These are phyloP conservation scores for Sturnus vulgaris DNA, from an alignment of 2,113 vertebrate genomes.

Conservation along the genomic window DNA sequence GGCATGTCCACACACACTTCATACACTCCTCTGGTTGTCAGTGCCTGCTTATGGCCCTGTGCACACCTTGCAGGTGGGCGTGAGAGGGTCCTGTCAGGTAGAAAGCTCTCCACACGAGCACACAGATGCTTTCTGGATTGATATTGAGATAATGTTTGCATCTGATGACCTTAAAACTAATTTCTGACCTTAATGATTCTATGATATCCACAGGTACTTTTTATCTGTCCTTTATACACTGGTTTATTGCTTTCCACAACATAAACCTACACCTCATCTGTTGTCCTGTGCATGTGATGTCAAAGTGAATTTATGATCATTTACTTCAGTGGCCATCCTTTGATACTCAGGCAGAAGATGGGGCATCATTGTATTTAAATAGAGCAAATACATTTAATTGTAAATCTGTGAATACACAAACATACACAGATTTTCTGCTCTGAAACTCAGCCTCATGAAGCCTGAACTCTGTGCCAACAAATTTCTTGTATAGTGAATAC, in stretches of 20 bases:
- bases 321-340: neutral
- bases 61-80: neutral
- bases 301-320: neutral
- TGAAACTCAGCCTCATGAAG: neutral
- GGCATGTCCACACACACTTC: neutral
- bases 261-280: neutral
- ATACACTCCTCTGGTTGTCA: neutral
- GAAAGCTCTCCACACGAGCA: neutral
- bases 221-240: neutral
- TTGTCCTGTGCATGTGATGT: neutral
- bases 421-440: neutral
- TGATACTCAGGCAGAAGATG: neutral
- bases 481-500: neutral
- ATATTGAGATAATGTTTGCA: neutral
- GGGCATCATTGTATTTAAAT: neutral
- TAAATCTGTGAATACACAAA: neutral
- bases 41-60: fast-evolving
- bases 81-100: neutral
- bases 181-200: neutral
- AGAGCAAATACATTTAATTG: neutral
- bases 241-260: neutral
- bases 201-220: neutral
- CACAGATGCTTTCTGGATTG: neutral
- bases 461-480: neutral
- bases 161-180: neutral